phyloP scores from a whole-genome alignment of 2,113 vertebrate genomes.

The Archilochus colubris region DNA sequence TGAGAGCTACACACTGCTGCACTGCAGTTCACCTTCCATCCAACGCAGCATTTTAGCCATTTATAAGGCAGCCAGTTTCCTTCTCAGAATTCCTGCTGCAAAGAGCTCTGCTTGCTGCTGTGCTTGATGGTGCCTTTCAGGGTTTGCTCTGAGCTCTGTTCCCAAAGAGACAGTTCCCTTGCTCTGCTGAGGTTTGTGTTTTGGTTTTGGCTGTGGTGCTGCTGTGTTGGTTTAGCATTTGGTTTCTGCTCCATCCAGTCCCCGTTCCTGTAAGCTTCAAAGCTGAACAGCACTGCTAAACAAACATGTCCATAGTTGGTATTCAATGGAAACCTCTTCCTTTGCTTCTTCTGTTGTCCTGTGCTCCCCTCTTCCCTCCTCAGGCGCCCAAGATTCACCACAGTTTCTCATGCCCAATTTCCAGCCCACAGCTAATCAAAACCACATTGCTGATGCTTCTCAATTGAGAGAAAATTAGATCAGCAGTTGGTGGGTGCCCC shows the following conservation, averaged over 20 bases:
- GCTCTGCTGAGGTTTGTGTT: background rate
- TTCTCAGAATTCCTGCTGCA: background rate
- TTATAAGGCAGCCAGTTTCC: background rate
- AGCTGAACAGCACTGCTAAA: background rate
- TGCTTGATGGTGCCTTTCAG: background rate
- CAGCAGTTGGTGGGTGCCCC: constrained; percentile 18
- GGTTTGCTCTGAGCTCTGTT: background rate
- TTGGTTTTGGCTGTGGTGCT: background rate
- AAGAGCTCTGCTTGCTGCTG: background rate
- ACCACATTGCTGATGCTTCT: background rate
- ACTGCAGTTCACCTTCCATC: constrained; percentile 28
- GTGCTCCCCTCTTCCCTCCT: background rate
- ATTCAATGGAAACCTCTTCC: background rate
- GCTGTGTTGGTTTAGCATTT: background rate
- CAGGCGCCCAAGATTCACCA: background rate
- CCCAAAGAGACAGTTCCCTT: background rate
- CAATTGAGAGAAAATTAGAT: background rate
- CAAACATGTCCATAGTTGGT: background rate
- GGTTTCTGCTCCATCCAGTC: background rate
- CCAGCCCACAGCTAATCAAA: background rate
- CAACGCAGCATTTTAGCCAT: background rate
- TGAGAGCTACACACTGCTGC: background rate
- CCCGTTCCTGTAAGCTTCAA: background rate
- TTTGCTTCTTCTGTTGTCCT: background rate
- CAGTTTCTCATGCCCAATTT: background rate